Evolutionary conservation across 2,797 vertebrate species (phyloP).

Genomic region (Sebastes nivosus): DNA sequence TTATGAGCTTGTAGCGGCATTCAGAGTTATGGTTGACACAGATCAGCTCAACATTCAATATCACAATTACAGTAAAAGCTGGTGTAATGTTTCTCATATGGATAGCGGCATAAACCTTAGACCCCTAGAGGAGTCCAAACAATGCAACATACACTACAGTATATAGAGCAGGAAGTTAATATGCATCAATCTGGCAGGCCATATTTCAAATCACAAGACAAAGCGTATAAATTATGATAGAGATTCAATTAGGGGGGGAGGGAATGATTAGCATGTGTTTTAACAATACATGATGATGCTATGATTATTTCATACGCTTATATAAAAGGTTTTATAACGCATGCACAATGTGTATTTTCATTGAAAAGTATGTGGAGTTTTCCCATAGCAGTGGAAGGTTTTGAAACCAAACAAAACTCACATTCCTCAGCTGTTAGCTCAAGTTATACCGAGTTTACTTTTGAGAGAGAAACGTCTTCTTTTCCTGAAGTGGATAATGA

Average conservation of each 20-base stretch:
- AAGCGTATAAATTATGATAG: conserved; percentile 33
- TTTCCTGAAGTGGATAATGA: conserved; percentile 58
- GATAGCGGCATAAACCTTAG: conserved; percentile 63
- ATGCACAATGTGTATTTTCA: conserved; percentile 31
- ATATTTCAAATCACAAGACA: conserved; percentile 25
- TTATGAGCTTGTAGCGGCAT: conserved; percentile 72
- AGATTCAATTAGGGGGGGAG: conserved; percentile 16
- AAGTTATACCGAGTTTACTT: conserved; percentile 21
- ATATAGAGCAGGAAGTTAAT: conserved; percentile 40
- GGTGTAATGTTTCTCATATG: conserved; percentile 79
- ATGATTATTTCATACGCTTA: conserved; percentile 2
- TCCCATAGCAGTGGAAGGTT: conserved; percentile 16
- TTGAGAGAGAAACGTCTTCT: conserved; percentile 37
- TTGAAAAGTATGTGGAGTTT: conserved; percentile 25
- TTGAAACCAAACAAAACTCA: conserved; percentile 57
- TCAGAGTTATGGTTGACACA: conserved; percentile 82
- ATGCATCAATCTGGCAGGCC: conserved; percentile 33
- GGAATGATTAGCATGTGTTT: conserved; percentile 19
- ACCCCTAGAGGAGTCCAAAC: conserved; percentile 49
- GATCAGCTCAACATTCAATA: conserved; percentile 82
- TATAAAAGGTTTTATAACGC: not conserved
- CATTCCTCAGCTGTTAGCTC: conserved; percentile 51
- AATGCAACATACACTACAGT: conserved; percentile 22
- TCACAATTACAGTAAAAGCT: conserved; percentile 85
- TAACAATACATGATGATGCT: conserved; percentile 3